Conservation (phyloP, 2,797 vertebrate genomes). For the Glossophaga mutica region DNA sequence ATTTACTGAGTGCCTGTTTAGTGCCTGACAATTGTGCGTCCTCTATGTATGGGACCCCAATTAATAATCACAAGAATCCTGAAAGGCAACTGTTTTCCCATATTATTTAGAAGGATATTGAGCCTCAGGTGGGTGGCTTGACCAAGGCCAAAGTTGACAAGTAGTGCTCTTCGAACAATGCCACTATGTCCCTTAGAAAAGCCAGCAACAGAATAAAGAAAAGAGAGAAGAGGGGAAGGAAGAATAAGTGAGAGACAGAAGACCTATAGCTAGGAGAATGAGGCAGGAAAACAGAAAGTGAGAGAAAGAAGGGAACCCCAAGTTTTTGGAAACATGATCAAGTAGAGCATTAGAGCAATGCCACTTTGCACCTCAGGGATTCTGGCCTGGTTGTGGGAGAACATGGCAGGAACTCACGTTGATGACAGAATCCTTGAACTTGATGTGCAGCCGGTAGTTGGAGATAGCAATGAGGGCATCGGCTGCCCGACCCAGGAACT, state of each 20-base stretch:
- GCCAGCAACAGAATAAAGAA: constrained; percentile 73
- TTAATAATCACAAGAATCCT: not conserved
- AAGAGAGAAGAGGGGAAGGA: constrained; percentile 74
- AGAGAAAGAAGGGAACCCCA: not conserved
- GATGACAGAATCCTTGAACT: constrained; percentile 98
- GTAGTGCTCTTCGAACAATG: constrained; percentile 16
- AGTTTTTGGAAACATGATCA: not conserved
- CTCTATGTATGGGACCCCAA: not conserved
- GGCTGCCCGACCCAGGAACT: constrained; percentile 94
- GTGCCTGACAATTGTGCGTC: not conserved
- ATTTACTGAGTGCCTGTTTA: not conserved
- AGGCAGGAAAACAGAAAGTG: not conserved
- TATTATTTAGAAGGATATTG: constrained; percentile 6
- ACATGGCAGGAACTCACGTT: constrained; percentile 87
- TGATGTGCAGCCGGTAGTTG: constrained; percentile 99
- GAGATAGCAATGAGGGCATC: constrained; percentile 98
- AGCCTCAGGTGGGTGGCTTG: not conserved
- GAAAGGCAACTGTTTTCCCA: not conserved
- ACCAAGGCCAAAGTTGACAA: not conserved
- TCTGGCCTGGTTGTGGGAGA: not conserved
- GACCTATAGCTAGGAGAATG: not conserved
- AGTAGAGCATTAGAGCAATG: not conserved
- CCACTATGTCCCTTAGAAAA: constrained; percentile 52
- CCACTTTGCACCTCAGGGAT: not conserved
- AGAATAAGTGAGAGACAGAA: constrained; percentile 28